Conservation (phyloP, 2,113 vertebrate genomes). For the Psephotus haematonotus region DNA sequence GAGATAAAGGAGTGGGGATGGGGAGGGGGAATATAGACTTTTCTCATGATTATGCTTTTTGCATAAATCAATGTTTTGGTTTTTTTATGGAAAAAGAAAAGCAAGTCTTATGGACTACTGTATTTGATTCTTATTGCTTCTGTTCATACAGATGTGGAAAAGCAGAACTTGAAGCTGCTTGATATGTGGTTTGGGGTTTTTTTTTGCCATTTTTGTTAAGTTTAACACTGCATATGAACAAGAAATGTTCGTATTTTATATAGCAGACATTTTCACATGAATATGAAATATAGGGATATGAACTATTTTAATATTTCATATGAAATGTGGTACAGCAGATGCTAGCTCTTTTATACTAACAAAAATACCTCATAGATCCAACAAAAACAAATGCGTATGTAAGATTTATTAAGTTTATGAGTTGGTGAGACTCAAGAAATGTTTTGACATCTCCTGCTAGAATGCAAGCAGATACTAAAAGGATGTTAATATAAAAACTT, state of each 20-base stretch:
- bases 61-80: not conserved
- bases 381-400: not conserved
- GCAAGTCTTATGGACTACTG: not conserved
- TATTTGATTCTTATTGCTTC: not conserved
- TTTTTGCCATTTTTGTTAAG: not conserved
- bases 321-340: not conserved
- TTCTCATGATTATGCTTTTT: not conserved
- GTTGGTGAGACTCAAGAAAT: conserved; percentile 26
- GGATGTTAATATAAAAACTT: not conserved
- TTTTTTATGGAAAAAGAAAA: not conserved
- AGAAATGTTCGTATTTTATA: not conserved
- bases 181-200: not conserved
- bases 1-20: conserved; percentile 18
- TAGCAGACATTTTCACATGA: not conserved
- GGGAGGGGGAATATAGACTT: not conserved
- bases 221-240: not conserved
- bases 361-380: not conserved
- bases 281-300: not conserved
- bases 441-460: not conserved
- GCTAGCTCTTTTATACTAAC: not conserved
- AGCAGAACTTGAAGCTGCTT: not conserved
- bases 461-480: not conserved
- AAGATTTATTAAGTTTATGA: not conserved
- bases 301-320: not conserved
- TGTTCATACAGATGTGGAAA: not conserved